Evolutionary conservation across 2,888 invertebrate species (phyloP).

Genomic region (Chloromyia formosa): DNA sequence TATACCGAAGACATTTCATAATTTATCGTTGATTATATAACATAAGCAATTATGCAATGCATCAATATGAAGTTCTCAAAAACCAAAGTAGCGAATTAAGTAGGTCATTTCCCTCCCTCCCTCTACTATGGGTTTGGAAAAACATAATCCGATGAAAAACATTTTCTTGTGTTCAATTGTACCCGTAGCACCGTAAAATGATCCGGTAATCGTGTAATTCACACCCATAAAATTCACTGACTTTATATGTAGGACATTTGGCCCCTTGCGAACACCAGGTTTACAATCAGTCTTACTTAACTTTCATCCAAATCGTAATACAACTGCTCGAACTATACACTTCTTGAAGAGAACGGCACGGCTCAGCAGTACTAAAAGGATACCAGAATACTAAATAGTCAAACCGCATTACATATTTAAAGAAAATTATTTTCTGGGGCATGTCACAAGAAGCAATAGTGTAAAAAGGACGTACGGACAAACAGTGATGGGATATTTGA

Average conservation of each 20-base stretch:
- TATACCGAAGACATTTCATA: no score
- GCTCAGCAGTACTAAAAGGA: no score
- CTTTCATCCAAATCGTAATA: no score
- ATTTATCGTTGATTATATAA: no score
- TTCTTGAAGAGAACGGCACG: no score
- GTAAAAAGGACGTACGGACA: neutral
- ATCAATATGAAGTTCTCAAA: no score
- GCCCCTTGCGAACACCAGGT: no score
- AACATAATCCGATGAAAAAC: slow-evolving; percentile 17
- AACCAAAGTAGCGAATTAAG: no score
- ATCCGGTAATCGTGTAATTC: slow-evolving; percentile 32
- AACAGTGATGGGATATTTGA: neutral
- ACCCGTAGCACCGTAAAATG: slow-evolving; percentile 20
- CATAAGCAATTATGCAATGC: no score
- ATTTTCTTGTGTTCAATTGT: slow-evolving; percentile 26
- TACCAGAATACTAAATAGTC: neutral
- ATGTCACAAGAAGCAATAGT: neutral
- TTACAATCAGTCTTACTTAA: no score
- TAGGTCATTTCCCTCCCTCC: no score
- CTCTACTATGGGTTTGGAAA: neutral
- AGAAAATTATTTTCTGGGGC: neutral
- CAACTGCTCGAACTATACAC: no score
- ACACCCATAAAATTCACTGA: slow-evolving; percentile 11
- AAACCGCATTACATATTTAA: neutral
- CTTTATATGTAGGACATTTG: slow-evolving; percentile 6